A percentile compares a stretch with the other conserved stretches of the same genome.
Conservation (phyloP, 2,888 invertebrate species). For the Exephanes ischioxanthus region DNA sequence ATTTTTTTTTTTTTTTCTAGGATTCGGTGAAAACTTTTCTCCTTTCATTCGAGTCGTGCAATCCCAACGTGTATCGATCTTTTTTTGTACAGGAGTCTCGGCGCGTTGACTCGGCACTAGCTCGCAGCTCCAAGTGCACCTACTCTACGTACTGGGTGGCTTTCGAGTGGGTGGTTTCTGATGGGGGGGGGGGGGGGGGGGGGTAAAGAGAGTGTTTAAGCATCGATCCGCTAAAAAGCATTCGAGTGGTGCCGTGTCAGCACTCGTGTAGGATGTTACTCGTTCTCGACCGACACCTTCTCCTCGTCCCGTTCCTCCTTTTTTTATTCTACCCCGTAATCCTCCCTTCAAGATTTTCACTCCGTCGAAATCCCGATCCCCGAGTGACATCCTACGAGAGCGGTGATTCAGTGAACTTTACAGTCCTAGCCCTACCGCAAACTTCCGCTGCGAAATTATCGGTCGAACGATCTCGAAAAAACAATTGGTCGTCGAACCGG, state of each 20-base stretch:
- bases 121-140: constrained; percentile 63
- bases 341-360: not conserved
- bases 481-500: not conserved
- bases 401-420: constrained; percentile 4
- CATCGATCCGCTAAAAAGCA: constrained; percentile 79
- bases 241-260: constrained; percentile 72
- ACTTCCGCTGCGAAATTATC: constrained; percentile 11
- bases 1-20: not conserved
- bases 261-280: constrained; percentile 71
- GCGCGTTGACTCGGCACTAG: constrained; percentile 43
- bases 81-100: constrained; percentile 29
- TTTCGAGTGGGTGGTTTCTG: constrained; percentile 36
- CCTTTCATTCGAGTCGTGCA: constrained; percentile 48
- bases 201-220: constrained; percentile 72
- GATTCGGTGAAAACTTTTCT: constrained; percentile 56
- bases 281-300: constrained; percentile 19
- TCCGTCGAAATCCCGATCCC: constrained; percentile 1
- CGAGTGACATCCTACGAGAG: constrained; percentile 31
- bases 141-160: constrained; percentile 58
- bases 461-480: not conserved
- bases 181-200: constrained; percentile 21
- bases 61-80: constrained; percentile 52
- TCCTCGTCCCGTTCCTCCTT: not conserved
- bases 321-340: not conserved
- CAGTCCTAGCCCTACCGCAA: constrained; percentile 19